Percentiles rank a stretch among this genome's conserved stretches.
phyloP scores from a whole-genome alignment of 2,113 vertebrate genomes.

The Aleadryas rufinucha region DNA sequence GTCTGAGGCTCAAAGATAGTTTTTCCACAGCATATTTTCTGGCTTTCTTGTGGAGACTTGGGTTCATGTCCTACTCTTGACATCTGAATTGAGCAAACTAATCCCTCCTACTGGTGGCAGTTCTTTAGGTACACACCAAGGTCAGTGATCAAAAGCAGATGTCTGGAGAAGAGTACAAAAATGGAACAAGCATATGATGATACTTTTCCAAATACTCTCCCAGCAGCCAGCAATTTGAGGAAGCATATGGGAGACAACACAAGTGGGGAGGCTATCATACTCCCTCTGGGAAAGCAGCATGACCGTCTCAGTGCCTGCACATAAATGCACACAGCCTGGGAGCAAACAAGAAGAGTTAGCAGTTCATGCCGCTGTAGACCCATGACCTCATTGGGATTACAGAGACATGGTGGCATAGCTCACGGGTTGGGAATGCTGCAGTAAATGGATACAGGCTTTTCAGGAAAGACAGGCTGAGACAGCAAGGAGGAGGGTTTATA shows the following conservation, averaged over 20 bases:
- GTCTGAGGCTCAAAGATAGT: not conserved
- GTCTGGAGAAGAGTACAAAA: not conserved
- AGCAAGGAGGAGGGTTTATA: not conserved
- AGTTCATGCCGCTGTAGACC: not conserved
- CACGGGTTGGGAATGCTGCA: not conserved
- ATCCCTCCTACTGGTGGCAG: not conserved
- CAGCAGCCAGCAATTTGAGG: not conserved
- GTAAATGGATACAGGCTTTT: conserved; percentile 12
- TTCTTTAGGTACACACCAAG: not conserved
- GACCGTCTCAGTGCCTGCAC: not conserved
- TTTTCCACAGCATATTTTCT: not conserved
- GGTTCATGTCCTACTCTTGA: not conserved
- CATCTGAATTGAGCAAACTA: not conserved
- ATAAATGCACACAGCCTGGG: not conserved
- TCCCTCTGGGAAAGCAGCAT: not conserved
- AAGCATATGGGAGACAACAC: not conserved
- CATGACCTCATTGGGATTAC: not conserved
- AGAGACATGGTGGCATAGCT: not conserved
- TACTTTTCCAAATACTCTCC: not conserved
- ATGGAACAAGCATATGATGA: not conserved
- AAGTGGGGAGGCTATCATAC: not conserved
- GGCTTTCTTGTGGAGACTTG: not conserved
- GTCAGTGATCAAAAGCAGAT: not conserved
- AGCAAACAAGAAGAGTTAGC: not conserved
- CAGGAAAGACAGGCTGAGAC: conserved; percentile 7